These are phyloP conservation scores for Podiceps cristatus DNA, from an alignment of 2,113 vertebrate genomes.

Conservation along the genomic window DNA sequence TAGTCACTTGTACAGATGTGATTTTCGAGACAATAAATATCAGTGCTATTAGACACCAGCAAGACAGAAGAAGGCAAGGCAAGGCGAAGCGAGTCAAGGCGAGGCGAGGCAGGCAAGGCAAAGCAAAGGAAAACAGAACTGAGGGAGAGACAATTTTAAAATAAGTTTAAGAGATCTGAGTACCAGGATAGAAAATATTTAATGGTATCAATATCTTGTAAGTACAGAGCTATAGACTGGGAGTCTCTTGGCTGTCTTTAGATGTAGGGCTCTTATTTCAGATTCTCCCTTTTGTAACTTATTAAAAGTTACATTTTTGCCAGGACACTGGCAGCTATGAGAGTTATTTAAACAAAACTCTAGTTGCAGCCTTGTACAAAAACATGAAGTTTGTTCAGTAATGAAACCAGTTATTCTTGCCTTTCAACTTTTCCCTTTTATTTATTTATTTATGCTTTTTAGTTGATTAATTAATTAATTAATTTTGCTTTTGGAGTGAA, in stretches of 20 bases:
- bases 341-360: neutral
- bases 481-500: neutral
- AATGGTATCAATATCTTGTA: neutral
- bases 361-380: neutral
- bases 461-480: too few relatives aligned
- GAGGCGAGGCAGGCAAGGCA: neutral
- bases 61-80: neutral
- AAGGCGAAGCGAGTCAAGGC: neutral
- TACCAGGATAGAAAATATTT: neutral
- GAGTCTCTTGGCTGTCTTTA: neutral
- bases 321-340: neutral
- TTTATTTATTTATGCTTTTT: too few relatives aligned
- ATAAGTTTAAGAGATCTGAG: neutral
- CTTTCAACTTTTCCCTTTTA: neutral
- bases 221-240: neutral
- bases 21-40: neutral
- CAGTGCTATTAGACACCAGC: neutral
- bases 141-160: neutral
- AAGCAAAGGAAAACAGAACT: neutral
- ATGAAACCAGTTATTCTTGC: conserved; percentile 3
- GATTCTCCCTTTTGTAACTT: neutral
- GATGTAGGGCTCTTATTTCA: neutral
- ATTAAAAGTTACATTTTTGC: neutral
- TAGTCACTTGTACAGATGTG: neutral
- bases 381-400: neutral